A percentile compares a stretch with the other conserved stretches of the same genome.
These are phyloP conservation scores for Crotalus horridus DNA, from an alignment of 2,113 vertebrate species.

Conservation along the genomic window DNA sequence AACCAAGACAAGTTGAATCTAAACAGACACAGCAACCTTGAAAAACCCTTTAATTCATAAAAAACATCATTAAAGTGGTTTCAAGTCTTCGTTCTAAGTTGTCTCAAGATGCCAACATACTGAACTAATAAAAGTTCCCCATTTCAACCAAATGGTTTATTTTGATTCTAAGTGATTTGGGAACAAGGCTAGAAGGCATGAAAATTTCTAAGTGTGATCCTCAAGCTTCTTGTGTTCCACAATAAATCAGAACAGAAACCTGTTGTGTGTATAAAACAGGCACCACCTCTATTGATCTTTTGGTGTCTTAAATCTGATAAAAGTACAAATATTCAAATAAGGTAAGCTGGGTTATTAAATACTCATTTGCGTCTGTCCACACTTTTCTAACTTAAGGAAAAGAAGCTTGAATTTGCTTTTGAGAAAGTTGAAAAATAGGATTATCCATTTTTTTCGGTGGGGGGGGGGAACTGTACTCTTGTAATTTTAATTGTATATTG, in stretches of 20 bases:
- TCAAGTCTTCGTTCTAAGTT: background rate
- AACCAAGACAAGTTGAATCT: background rate
- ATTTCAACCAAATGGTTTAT: background rate
- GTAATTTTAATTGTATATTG: background rate
- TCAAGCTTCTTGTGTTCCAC: background rate
- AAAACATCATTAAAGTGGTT: constrained; percentile 3
- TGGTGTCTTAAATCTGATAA: background rate
- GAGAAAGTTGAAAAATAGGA: background rate
- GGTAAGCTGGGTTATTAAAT: background rate
- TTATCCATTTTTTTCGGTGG: background rate
- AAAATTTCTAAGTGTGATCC: background rate
- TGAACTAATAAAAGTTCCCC: constrained; percentile 1
- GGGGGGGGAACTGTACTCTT: background rate
- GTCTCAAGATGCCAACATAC: background rate
- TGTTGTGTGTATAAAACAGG: background rate
- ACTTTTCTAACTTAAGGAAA: background rate
- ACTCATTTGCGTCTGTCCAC: too few relatives aligned
- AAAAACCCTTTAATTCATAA: background rate
- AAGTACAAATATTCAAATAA: background rate
- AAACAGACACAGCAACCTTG: background rate
- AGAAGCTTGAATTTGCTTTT: background rate
- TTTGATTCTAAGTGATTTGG: background rate
- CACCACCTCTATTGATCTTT: background rate
- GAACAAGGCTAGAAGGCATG: background rate
- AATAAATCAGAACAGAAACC: background rate